These are phyloP conservation scores for Nerophis ophidion DNA, from an alignment of 2,113 vertebrate genomes.

Conservation along the genomic window DNA sequence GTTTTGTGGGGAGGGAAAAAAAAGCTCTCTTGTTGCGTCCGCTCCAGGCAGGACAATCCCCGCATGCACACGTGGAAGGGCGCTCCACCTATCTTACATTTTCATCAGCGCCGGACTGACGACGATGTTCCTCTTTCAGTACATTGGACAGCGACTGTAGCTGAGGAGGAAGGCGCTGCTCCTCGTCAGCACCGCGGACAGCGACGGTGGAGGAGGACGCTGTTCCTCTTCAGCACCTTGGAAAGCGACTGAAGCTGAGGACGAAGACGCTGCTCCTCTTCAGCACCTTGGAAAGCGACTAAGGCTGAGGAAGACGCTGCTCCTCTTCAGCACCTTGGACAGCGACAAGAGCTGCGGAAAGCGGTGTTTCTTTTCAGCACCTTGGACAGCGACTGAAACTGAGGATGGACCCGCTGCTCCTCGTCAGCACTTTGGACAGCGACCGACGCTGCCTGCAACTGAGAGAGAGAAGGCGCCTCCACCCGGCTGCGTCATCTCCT, in stretches of 20 bases:
- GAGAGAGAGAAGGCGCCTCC: conserved; percentile 13
- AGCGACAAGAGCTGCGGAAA: no score
- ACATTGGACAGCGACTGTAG: conserved; percentile 61
- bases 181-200: conserved; percentile 16
- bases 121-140: conserved; percentile 58
- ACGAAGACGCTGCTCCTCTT: no score
- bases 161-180: conserved; percentile 37
- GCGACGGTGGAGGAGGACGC: no score
- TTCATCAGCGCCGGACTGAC: conserved; percentile 22
- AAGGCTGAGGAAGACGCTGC: no score
- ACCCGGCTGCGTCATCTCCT: conserved; percentile 28
- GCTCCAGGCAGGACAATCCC: conserved; percentile 31
- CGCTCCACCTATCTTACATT: neutral
- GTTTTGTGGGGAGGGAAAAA: neutral
- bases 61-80: conserved; percentile 29
- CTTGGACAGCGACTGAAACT: no score
- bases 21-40: conserved; percentile 45
- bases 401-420: conserved; percentile 36
- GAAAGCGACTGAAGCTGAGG: no score
- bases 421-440: conserved; percentile 65
- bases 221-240: no score
- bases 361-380: no score
- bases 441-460: conserved; percentile 39
- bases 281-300: no score
- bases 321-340: no score